Evolutionary conservation across 37 sponge, comb jelly and placozoan species (phyloP).

Genomic region (Beroe forskalii): DNA sequence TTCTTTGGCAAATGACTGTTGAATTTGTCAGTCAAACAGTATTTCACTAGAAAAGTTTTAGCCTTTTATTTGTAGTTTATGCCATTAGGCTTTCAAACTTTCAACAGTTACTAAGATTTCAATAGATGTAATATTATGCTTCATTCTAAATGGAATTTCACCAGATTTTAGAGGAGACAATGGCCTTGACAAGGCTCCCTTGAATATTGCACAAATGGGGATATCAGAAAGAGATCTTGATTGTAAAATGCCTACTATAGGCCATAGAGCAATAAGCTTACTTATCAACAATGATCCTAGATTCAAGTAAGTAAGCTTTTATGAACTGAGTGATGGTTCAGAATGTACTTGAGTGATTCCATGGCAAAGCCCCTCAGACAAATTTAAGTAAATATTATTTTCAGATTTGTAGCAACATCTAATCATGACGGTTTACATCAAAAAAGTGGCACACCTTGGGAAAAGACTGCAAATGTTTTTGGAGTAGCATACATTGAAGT

Average conservation of each 20-base stretch:
- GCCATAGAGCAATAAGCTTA: conserved; percentile 50
- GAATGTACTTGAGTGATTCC: too few species aligned
- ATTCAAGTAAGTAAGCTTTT: conserved; percentile 31
- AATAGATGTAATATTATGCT: background rate
- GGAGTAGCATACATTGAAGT: conserved; percentile 65
- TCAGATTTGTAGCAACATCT: conserved; percentile 66
- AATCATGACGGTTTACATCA: conserved; percentile 68
- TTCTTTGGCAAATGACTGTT: too few species aligned
- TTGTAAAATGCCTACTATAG: conserved; percentile 62
- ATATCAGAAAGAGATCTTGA: conserved; percentile 66
- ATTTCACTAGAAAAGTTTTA: background rate
- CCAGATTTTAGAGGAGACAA: conserved; percentile 64
- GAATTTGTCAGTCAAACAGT: background rate
- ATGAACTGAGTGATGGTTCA: too few species aligned
- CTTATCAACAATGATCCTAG: conserved; percentile 19
- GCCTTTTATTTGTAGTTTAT: background rate
- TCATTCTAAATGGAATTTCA: background rate
- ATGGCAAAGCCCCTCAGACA: too few species aligned
- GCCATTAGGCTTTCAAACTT: too few species aligned
- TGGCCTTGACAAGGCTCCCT: conserved; percentile 65
- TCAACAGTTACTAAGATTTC: background rate
- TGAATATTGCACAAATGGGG: conserved; percentile 66
- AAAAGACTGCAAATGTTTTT: conserved; percentile 64
- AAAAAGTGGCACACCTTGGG: conserved; percentile 65
- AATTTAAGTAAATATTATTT: background rate